These are phyloP conservation scores for Platichthys flesus DNA, from an alignment of 2,113 vertebrate genomes.

Conservation along the genomic window DNA sequence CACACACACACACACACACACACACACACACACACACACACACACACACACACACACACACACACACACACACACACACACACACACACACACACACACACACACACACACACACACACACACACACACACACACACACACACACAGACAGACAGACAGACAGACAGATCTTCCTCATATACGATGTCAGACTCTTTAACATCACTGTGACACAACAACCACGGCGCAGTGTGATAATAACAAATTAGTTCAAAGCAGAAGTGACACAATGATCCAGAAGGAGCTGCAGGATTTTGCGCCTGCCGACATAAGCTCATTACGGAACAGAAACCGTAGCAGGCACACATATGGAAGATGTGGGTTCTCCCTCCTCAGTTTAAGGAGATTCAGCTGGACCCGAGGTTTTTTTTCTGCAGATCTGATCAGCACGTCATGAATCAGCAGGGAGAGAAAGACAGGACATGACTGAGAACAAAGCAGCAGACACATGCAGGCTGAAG, in stretches of 20 bases:
- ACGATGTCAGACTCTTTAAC: constrained; percentile 17
- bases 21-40: constrained; percentile 29
- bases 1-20: constrained; percentile 39
- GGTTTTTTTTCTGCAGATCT: constrained; percentile 39
- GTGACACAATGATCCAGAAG: constrained; percentile 49
- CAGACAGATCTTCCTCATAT: neutral
- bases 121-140: constrained; percentile 37
- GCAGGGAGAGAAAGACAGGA: neutral
- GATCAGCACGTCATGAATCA: constrained; percentile 61
- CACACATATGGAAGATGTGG: constrained; percentile 38
- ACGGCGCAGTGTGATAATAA: constrained; percentile 26
- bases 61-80: constrained; percentile 34
- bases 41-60: constrained; percentile 31
- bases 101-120: constrained; percentile 32
- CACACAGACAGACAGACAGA: constrained; percentile 38
- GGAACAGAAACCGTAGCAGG: constrained; percentile 44
- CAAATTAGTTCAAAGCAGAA: constrained; percentile 60
- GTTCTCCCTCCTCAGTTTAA: constrained; percentile 10
- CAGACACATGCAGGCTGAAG: constrained; percentile 35
- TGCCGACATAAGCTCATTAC: constrained; percentile 71
- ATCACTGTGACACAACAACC: constrained; percentile 36
- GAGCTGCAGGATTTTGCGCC: constrained; percentile 61
- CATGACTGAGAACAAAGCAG: constrained; percentile 24
- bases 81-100: constrained; percentile 31
- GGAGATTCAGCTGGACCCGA: constrained; percentile 20